phyloP scores from a whole-genome alignment of 2,888 invertebrate genomes.

The Meteorus colon region DNA sequence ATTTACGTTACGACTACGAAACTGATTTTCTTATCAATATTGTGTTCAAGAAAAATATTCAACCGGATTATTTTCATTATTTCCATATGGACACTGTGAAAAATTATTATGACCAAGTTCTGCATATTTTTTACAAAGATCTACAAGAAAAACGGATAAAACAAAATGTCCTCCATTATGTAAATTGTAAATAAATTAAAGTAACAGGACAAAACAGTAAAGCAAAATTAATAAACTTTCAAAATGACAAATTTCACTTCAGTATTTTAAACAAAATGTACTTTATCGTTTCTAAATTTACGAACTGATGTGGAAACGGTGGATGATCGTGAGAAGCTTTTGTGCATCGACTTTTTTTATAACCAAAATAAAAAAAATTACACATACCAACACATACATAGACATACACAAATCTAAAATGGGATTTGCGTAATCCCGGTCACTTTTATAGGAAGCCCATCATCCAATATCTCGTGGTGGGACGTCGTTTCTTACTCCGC shows the following conservation, averaged over 20 bases:
- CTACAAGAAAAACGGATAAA: too few species aligned
- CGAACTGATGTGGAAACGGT: conserved; percentile 13
- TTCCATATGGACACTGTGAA: too few species aligned
- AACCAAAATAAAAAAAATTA: neutral
- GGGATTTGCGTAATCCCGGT: conserved; percentile 71
- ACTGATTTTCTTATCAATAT: neutral
- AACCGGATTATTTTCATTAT: too few species aligned
- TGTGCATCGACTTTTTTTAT: conserved; percentile 26
- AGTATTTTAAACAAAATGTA: conserved; percentile 4
- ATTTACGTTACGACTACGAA: neutral
- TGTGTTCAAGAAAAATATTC: too few species aligned
- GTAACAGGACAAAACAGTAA: too few species aligned
- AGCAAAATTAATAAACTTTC: too few species aligned
- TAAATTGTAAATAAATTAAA: too few species aligned
- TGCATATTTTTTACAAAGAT: too few species aligned
- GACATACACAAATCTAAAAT: conserved; percentile 48
- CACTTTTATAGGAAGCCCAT: conserved; percentile 65
- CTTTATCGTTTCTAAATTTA: neutral
- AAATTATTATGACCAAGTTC: too few species aligned
- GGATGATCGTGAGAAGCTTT: conserved; percentile 50
- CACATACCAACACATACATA: conserved; percentile 10
- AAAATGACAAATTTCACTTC: too few species aligned
- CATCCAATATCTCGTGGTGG: conserved; percentile 49
- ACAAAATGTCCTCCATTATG: too few species aligned
- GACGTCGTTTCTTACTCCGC: conserved; percentile 50